A percentile compares a stretch with the other conserved stretches of the same genome.
Evolutionary conservation across 2,113 vertebrate genomes (phyloP).

Genomic region (Eudyptes chrysolophus): DNA sequence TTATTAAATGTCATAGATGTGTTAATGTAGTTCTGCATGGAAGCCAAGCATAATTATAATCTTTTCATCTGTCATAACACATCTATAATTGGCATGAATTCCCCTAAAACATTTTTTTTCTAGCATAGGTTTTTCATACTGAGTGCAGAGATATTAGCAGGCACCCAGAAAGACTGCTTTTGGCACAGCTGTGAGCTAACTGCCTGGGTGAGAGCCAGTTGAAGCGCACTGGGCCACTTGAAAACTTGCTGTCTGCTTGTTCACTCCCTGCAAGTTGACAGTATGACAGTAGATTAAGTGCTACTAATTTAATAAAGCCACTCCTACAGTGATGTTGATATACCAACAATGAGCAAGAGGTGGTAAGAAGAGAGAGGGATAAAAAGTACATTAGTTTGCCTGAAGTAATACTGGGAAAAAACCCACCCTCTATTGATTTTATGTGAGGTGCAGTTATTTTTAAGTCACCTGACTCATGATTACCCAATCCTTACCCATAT

Average conservation of each 20-base stretch:
- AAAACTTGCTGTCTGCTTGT: slow-evolving; percentile 42
- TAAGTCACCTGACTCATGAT: slow-evolving; percentile 80
- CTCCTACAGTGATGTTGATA: slow-evolving; percentile 32
- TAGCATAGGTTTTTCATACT: slow-evolving; percentile 16
- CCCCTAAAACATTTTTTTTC: slow-evolving; percentile 40
- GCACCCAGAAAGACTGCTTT: slow-evolving; percentile 33
- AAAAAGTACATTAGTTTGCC: slow-evolving; percentile 32
- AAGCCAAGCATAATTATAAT: slow-evolving; percentile 70
- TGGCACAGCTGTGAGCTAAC: slow-evolving; percentile 9
- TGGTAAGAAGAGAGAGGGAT: neutral
- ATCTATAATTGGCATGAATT: slow-evolving; percentile 69
- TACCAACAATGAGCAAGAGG: neutral
- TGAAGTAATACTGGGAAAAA: slow-evolving; percentile 32
- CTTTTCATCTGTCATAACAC: slow-evolving; percentile 72
- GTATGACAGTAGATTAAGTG: slow-evolving; percentile 69
- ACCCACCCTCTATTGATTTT: slow-evolving; percentile 68
- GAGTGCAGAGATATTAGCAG: neutral
- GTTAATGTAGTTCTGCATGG: slow-evolving; percentile 59
- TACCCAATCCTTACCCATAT: slow-evolving; percentile 79
- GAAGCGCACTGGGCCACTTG: slow-evolving; percentile 6
- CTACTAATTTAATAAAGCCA: slow-evolving; percentile 73
- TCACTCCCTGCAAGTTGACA: slow-evolving; percentile 31
- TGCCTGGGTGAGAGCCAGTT: neutral
- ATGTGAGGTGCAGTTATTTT: slow-evolving; percentile 77
- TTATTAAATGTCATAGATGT: slow-evolving; percentile 63